Percentiles rank a stretch among this genome's conserved stretches.
phyloP scores from a whole-genome alignment of 1,140 invertebrate species.

The Lanistes nyassanus region DNA sequence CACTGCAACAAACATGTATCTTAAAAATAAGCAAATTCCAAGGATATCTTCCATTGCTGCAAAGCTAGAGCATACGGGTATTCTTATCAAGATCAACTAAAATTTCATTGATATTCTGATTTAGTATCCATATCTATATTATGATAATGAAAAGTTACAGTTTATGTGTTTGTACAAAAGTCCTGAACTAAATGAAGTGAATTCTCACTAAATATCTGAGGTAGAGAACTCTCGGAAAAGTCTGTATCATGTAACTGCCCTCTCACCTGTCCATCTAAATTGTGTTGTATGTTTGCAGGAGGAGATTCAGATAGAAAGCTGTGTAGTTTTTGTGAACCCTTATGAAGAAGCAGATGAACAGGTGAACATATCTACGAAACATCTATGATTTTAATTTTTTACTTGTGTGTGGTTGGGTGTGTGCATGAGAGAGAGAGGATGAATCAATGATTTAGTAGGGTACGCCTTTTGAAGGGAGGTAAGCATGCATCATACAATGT shows the following conservation, averaged over 20 bases:
- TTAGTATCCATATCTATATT: no score
- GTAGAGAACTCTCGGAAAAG: no score
- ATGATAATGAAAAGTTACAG: no score
- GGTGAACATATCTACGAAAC: conserved; percentile 66
- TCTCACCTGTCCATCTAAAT: conserved; percentile 16
- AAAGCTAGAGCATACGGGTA: not conserved
- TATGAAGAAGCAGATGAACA: conserved; percentile 93
- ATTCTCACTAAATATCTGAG: not conserved
- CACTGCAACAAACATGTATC: no score
- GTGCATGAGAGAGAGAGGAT: no score
- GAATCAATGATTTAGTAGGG: not conserved
- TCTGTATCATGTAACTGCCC: no score
- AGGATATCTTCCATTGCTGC: not conserved
- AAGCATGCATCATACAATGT: not conserved
- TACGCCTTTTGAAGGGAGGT: not conserved
- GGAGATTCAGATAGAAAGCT: conserved; percentile 83
- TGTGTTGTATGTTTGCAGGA: conserved; percentile 65
- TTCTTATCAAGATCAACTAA: not conserved
- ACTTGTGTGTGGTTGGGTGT: no score
- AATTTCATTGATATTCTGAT: not conserved
- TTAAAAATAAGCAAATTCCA: not conserved
- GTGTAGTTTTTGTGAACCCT: conserved; percentile 92
- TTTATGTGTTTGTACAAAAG: no score
- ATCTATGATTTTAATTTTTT: not conserved
- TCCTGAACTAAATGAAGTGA: not conserved